phyloP scores from a whole-genome alignment of 1,140 invertebrate species.

The Aphelenchoides fujianensis region DNA sequence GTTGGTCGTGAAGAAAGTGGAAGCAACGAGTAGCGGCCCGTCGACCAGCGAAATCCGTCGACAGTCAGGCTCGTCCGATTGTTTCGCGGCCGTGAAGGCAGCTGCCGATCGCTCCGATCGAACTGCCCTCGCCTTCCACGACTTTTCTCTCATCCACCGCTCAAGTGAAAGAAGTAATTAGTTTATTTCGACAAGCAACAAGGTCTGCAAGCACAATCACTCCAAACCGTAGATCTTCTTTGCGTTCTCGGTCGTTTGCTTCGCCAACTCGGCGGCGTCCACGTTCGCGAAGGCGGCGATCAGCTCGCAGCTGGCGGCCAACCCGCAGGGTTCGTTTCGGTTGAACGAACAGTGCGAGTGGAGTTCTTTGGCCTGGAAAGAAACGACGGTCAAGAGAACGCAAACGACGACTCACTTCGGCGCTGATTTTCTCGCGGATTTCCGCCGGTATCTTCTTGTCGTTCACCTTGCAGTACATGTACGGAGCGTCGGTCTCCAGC shows the following conservation, averaged over 20 bases:
- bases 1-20: too few species aligned
- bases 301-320: slow-evolving; percentile 87
- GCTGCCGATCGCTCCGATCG: too few species aligned
- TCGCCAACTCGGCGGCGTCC: slow-evolving; percentile 81
- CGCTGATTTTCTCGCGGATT: slow-evolving; percentile 80
- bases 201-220: too few species aligned
- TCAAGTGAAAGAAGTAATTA: too few species aligned
- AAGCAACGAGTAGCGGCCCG: too few species aligned
- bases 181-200: too few species aligned
- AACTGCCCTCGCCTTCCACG: too few species aligned
- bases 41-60: too few species aligned
- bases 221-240: slow-evolving; percentile 78
- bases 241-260: slow-evolving; percentile 87
- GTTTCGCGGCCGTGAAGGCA: too few species aligned
- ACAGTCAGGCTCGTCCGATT: too few species aligned
- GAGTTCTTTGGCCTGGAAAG: slow-evolving; percentile 67
- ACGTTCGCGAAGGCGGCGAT: slow-evolving; percentile 83
- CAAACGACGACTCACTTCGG: slow-evolving; percentile 66
- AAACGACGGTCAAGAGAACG: slow-evolving; percentile 14
- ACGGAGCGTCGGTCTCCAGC: slow-evolving; percentile 87
- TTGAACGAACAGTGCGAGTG: slow-evolving; percentile 82
- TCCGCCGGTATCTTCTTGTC: slow-evolving; percentile 82
- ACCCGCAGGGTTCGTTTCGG: slow-evolving; percentile 87
- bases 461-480: slow-evolving; percentile 90
- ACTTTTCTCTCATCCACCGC: too few species aligned